Conservation (phyloP, 2,113 vertebrate genomes). For the Cryptotis parvus region DNA sequence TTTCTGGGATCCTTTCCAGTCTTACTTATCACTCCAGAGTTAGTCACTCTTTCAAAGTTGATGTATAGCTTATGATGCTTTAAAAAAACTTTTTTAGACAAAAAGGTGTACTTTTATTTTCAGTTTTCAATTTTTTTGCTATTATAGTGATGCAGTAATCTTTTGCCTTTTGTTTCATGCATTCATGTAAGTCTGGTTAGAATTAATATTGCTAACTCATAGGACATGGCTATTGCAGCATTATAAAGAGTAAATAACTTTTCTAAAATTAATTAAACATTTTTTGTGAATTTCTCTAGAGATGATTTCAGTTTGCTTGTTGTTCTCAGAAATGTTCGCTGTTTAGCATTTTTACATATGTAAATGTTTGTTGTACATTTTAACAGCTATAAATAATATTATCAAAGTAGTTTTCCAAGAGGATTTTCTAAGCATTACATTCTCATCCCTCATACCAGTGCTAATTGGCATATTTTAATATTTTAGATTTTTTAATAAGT, state of each 20-base stretch:
- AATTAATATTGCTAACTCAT: neutral
- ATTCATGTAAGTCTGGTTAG: neutral
- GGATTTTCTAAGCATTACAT: neutral
- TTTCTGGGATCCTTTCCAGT: neutral
- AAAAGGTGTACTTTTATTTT: no score
- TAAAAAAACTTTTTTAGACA: neutral
- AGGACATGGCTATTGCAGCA: neutral
- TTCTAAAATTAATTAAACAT: neutral
- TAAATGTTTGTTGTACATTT: neutral
- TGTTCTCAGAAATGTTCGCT: neutral
- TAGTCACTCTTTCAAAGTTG: neutral
- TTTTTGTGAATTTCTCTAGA: neutral
- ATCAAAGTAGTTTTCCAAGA: neutral
- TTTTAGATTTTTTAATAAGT: slow-evolving; percentile 33
- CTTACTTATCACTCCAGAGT: neutral
- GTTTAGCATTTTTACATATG: neutral
- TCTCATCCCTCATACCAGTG: neutral
- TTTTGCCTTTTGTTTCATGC: neutral
- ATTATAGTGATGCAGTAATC: neutral
- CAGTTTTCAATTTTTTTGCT: neutral
- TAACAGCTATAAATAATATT: neutral
- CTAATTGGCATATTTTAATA: slow-evolving; percentile 18
- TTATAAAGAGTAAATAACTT: neutral
- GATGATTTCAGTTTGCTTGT: neutral
- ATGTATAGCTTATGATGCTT: neutral